Percentiles rank a stretch among this genome's conserved stretches.
Conservation (phyloP, 2,113 vertebrate species). For the Semnornis frantzii region DNA sequence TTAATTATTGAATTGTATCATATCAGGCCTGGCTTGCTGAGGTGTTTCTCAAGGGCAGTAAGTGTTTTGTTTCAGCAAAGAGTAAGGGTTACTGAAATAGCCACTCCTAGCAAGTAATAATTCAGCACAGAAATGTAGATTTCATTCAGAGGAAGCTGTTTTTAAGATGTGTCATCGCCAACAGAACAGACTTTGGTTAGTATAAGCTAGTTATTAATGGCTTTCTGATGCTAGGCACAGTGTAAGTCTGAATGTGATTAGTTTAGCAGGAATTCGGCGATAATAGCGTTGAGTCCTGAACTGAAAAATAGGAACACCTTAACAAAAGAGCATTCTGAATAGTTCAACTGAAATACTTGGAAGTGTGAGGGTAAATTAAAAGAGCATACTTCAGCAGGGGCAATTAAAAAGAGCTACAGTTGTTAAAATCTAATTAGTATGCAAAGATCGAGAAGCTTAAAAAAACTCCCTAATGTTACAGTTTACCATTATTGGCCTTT, state of each 20-base stretch:
- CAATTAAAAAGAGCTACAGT: neutral
- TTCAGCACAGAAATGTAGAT: constrained; percentile 20
- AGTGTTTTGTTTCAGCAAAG: constrained; percentile 7
- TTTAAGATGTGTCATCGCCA: constrained; percentile 14
- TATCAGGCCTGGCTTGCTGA: neutral
- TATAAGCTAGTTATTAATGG: constrained; percentile 42
- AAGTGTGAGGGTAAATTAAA: neutral
- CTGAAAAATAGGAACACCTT: neutral
- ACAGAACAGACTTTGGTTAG: constrained; percentile 11
- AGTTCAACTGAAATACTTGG: neutral
- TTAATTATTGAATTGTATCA: constrained; percentile 1
- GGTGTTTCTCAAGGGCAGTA: neutral
- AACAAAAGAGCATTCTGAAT: neutral
- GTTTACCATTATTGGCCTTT: neutral
- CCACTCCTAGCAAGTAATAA: constrained; percentile 2
- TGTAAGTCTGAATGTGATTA: constrained; percentile 34
- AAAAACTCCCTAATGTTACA: neutral
- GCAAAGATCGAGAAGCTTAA: neutral
- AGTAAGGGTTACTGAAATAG: neutral
- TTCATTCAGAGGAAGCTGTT: constrained; percentile 33
- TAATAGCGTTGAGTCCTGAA: neutral
- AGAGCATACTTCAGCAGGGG: neutral
- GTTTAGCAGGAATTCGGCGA: neutral
- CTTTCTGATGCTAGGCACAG: constrained; percentile 3
- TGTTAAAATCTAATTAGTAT: neutral